A percentile compares a stretch with the other conserved stretches of the same genome.
These are phyloP conservation scores for Pseudomyrmex pallidus DNA, from an alignment of 1,140 invertebrate species.

Conservation along the genomic window DNA sequence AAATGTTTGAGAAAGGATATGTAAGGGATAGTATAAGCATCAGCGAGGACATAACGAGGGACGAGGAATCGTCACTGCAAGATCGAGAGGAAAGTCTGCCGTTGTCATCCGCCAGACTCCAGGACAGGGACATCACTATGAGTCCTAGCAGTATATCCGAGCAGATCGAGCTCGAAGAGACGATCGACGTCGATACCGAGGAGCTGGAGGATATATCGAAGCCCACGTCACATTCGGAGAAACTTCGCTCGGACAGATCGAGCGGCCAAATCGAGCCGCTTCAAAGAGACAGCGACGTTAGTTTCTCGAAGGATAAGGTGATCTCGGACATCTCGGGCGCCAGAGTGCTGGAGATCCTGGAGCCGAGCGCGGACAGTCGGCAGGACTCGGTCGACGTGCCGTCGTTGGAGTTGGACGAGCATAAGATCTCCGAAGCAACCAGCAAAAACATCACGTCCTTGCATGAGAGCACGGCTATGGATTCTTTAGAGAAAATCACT, in stretches of 20 bases:
- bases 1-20: conserved; percentile 71
- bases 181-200: conserved; percentile 70
- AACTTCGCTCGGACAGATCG: conserved; percentile 52
- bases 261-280: conserved; percentile 54
- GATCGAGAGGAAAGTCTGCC: conserved; percentile 77
- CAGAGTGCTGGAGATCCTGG: conserved; percentile 81
- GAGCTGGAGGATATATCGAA: conserved; percentile 70
- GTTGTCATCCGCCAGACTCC: conserved; percentile 72
- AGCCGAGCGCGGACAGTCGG: conserved; percentile 74
- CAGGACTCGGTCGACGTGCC: conserved; percentile 81
- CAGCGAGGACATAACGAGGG: conserved; percentile 80
- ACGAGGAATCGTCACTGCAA: conserved; percentile 77
- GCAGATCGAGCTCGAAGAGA: conserved; percentile 78
- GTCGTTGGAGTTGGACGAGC: conserved; percentile 80
- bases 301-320: conserved; percentile 69
- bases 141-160: conserved; percentile 83
- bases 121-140: conserved; percentile 79
- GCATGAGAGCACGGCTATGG: conserved; percentile 78
- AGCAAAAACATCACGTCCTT: conserved; percentile 71
- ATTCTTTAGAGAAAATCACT: conserved; percentile 77
- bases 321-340: conserved; percentile 78
- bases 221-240: conserved; percentile 65
- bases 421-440: conserved; percentile 71
- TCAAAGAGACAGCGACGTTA: conserved; percentile 54
- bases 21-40: conserved; percentile 77